Evolutionary conservation across 2,797 vertebrate genomes (phyloP).

Genomic region (Clarias pachynema): DNA sequence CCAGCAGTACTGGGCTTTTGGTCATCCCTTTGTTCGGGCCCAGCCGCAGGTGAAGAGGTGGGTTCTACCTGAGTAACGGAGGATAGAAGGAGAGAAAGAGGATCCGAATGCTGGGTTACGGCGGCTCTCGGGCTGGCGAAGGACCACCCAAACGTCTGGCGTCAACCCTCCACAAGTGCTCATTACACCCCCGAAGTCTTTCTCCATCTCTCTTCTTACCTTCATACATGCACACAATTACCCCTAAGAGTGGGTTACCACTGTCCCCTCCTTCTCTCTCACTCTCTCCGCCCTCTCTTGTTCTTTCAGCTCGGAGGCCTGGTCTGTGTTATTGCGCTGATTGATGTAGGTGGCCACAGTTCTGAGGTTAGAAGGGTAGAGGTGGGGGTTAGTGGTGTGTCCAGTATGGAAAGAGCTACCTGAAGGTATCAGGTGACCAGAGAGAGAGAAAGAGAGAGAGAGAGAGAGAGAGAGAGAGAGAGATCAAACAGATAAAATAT

Average conservation of each 20-base stretch:
- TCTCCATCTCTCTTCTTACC: conserved; percentile 56
- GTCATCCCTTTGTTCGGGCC: conserved; percentile 73
- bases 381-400: conserved; percentile 20
- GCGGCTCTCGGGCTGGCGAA: conserved; percentile 52
- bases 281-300: conserved; percentile 53
- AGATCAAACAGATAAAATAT: not conserved
- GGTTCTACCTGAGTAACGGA: conserved; percentile 73
- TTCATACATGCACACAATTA: conserved; percentile 63
- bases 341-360: conserved; percentile 56
- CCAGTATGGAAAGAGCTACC: conserved; percentile 21
- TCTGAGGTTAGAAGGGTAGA: conserved; percentile 18
- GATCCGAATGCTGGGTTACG: conserved; percentile 65
- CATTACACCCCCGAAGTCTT: conserved; percentile 70
- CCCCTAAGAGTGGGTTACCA: conserved; percentile 46
- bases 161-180: conserved; percentile 71
- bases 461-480: conserved; percentile 7
- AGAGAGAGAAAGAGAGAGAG: conserved; percentile 3
- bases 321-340: conserved; percentile 19
- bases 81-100: conserved; percentile 69
- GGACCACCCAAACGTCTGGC: conserved; percentile 77
- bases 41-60: conserved; percentile 59
- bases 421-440: conserved; percentile 31
- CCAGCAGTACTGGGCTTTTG: conserved; percentile 65
- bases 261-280: conserved; percentile 8
- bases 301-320: conserved; percentile 34